These are phyloP conservation scores for Lepidostoma basale DNA, from an alignment of 1,140 invertebrate species.

Conservation along the genomic window DNA sequence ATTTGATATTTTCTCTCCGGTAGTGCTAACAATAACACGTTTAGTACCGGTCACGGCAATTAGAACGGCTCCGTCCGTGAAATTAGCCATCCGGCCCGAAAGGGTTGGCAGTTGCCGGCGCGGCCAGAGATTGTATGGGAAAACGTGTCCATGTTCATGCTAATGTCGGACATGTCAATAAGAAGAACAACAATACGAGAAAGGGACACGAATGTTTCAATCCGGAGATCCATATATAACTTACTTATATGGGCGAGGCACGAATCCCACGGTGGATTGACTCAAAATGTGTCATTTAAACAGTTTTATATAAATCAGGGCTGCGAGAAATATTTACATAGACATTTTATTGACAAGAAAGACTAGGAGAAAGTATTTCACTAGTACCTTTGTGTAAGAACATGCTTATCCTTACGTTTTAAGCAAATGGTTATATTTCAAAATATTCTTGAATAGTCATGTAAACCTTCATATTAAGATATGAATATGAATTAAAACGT, in stretches of 20 bases:
- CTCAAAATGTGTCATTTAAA: conserved; percentile 33
- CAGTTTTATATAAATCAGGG: background rate
- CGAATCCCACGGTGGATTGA: conserved; percentile 31
- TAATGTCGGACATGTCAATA: conserved; percentile 22
- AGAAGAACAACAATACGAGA: conserved; percentile 13
- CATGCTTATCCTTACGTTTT: no score
- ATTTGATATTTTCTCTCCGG: no score
- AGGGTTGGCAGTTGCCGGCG: background rate
- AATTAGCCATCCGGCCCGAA: conserved; percentile 17
- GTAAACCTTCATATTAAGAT: no score
- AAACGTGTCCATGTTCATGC: background rate
- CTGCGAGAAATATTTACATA: no score
- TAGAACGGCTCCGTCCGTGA: conserved; percentile 4
- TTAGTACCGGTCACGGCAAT: conserved; percentile 4
- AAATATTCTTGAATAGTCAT: no score
- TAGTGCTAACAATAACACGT: conserved; percentile 4
- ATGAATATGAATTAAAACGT: no score
- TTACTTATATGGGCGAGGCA: no score
- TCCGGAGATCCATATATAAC: background rate
- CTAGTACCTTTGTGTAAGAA: no score
- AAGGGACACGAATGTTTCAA: conserved; percentile 29
- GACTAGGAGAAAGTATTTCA: no score
- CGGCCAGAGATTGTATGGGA: background rate
- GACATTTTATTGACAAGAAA: no score
- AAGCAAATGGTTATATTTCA: no score